Evolutionary conservation across 37 sponge, comb jelly and placozoan species (phyloP).

Genomic region (Geodia barretti): DNA sequence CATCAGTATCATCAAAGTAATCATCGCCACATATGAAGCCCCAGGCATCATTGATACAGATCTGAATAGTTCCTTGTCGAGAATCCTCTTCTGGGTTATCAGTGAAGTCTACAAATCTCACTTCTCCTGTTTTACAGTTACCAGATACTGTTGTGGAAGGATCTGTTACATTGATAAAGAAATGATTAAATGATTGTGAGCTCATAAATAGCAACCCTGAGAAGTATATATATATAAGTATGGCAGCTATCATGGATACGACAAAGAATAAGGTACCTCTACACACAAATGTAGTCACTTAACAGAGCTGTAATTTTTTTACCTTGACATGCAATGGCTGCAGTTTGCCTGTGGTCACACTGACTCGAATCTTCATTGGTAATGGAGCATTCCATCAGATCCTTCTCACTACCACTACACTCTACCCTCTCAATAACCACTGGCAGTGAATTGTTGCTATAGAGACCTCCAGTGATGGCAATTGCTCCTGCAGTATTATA

Average conservation of each 20-base stretch:
- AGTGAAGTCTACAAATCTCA: constrained; percentile 21
- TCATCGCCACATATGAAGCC: constrained; percentile 32
- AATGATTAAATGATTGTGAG: no score
- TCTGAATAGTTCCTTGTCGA: constrained; percentile 32
- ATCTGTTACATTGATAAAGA: neutral
- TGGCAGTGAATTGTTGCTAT: neutral
- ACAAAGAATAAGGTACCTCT: no score
- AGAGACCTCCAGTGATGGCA: neutral
- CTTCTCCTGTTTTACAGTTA: constrained; percentile 37
- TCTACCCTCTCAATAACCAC: neutral
- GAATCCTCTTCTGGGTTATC: neutral
- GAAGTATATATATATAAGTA: no score
- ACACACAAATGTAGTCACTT: no score
- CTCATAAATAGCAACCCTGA: no score
- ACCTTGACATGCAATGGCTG: constrained; percentile 36
- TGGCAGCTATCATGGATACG: neutral
- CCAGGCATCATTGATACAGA: constrained; percentile 66
- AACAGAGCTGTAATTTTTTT: neutral
- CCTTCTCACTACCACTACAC: constrained; percentile 27
- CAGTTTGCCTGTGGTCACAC: constrained; percentile 26
- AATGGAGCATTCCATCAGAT: constrained; percentile 2
- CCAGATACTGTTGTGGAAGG: constrained; percentile 6
- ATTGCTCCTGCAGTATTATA: neutral
- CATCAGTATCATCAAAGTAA: constrained; percentile 24
- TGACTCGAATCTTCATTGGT: neutral